Evolutionary conservation across 2,113 vertebrate species (phyloP), one percentile per base, ranked within the genome.

Genomic region (Eptesicus fuscus): DNA sequence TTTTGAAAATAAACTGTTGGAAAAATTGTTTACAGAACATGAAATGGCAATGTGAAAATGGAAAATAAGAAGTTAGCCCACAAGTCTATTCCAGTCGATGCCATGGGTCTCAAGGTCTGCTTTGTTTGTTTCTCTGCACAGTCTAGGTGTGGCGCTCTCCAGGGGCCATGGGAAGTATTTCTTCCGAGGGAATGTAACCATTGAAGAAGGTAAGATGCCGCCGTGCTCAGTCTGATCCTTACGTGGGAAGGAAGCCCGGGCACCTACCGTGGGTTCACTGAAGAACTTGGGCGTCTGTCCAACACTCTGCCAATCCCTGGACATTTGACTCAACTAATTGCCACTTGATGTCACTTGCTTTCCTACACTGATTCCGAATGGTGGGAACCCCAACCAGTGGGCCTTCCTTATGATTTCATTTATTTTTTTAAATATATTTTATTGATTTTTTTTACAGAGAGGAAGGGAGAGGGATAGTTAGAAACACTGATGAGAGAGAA

Each of bases 151-250:
- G 93, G 99, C 99, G 96, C 99, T 99, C 93, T 99, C 99, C 96
- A 99, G 99, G 98, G 99, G 99, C 96, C 99, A 99, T 25, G 99
- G 99, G 86, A 99, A 99, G 97, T 99, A 99, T 98, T 99, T 99
- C 98, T 99, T 99, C 98, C 99, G 99, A 97, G 99, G 99, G 56
- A 99, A 99, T 2, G 99, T 99, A 90, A 99, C 99, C 65, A 98
- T 99, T 76, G 99, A 99, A 95, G 99, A 99, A 99, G 99, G 99
- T 99, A 98, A 97, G 98, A 70, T 71, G 76, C 88, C 8, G 6
- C 61, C 65, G 71, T 47, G n/a, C 53, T 82, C 82, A 47, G 18
- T 23, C 7, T 25, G 40, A 11, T 53, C 65, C 63, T 95, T 47
- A 17, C 23, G 1, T 49, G 53, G 53, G 37, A 20, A 35, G 35